These are phyloP conservation scores for Sisor rabdophorus DNA, from an alignment of 2,113 vertebrate genomes.

Conservation along the genomic window DNA sequence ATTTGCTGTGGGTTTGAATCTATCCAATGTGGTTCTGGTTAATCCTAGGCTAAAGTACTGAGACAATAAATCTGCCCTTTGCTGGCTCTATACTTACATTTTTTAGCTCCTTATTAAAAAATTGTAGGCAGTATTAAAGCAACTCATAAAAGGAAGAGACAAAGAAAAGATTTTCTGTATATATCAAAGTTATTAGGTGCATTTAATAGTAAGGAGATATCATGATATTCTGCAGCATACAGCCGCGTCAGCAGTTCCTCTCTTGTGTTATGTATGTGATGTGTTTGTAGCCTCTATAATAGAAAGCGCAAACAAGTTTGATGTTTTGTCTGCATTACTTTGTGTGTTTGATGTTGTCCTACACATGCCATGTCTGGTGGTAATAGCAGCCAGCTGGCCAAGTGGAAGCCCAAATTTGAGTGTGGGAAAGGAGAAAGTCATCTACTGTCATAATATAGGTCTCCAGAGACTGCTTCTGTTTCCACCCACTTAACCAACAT, in stretches of 20 bases:
- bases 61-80: background rate
- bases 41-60: background rate
- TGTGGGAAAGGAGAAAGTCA: background rate
- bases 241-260: background rate
- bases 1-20: background rate
- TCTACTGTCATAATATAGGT: constrained; percentile 24
- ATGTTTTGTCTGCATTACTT: constrained; percentile 23
- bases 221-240: background rate
- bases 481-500: constrained; percentile 2
- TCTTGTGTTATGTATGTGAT: background rate
- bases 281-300: background rate
- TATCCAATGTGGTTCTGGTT: background rate
- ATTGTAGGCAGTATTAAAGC: background rate
- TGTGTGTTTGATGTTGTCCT: constrained; percentile 8
- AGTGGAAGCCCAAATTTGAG: background rate
- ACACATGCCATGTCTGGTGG: background rate
- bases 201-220: background rate
- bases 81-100: background rate
- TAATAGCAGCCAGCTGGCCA: constrained; percentile 16
- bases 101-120: background rate
- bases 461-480: background rate
- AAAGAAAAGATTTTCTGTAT: background rate
- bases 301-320: background rate
- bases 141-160: background rate
- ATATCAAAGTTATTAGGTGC: background rate